Base-by-base conservation (phyloP, 2,113 vertebrate species). In the Tachycineta bicolor region DNA sequence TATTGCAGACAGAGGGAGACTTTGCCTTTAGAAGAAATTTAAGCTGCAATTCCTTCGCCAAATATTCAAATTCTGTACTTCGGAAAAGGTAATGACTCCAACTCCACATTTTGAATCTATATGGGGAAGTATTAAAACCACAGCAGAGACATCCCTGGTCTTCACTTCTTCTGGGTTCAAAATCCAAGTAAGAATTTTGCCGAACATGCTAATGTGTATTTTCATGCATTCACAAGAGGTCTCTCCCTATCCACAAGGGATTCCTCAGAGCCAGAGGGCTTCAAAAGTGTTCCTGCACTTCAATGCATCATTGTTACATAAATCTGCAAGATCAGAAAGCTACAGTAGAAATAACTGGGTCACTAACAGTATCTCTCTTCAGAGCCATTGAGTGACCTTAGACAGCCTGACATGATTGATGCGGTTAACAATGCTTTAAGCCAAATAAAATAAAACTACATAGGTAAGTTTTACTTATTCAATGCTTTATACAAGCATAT, bases 261-360 rank as follows among this genome's bases (percentile, higher is more conserved):
- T 24, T 83, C 43, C 56, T 39, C 4, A 4, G 6, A 91, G 39
- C 29, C 56, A 74, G 43, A 37, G 52, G 83, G 68, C 37, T 90
- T 81, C 68, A 44, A 19, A 87, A 90, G 47, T 16, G 10, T 29
- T 90, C 67, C 71, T 81, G 76, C 33, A 89, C 55, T 55, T 83
- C 69, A 7, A 3, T 41, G 64, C 59, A 77, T 52, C 43, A 14
- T 24, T 47, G 39, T 95, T 95, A 88, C 0, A 60, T 86, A 93
- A 92, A 89, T 41, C 76, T 75, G 47, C 85, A 83, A 70, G 58
- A 95, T 49, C 77, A 89, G 75, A 90, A 90, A 91, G 82, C 47
- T 92, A 19, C 8, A 26, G 34, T 41, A 37, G 85, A 81, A 92
- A 60, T 63, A 95, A 89, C 10, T 64, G 83, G 83, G 56, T 70